A percentile compares a stretch with the other conserved stretches of the same genome.
Conservation (phyloP, 1,140 invertebrate genomes). For the Caenorhabditis briggsae region DNA sequence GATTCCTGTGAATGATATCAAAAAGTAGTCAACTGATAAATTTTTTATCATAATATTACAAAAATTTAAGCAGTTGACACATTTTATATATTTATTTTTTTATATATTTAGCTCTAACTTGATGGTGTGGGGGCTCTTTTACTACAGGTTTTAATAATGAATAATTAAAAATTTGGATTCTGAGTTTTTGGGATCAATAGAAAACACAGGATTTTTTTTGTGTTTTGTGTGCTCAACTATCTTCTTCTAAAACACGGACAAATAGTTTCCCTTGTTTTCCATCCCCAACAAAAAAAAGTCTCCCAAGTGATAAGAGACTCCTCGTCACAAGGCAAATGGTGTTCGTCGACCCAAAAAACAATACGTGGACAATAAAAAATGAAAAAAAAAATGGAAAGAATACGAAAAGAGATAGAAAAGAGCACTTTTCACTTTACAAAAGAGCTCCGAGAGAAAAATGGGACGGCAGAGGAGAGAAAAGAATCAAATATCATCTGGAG, state of each 20-base stretch:
- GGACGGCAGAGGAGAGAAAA: slow-evolving; percentile 20
- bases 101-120: no score
- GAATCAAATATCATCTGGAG: slow-evolving; percentile 42
- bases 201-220: no score
- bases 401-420: background rate
- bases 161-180: no score
- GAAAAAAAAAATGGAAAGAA: background rate
- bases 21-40: no score
- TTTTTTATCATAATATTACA: no score
- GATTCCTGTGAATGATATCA: no score
- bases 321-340: background rate
- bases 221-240: background rate
- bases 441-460: background rate
- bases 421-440: slow-evolving; percentile 49
- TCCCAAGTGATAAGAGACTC: background rate
- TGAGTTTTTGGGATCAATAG: no score
- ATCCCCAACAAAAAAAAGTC: background rate
- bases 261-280: background rate
- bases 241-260: background rate
- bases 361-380: background rate
- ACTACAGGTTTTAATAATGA: no score
- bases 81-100: no score
- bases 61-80: no score
- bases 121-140: no score
- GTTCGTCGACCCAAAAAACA: slow-evolving; percentile 15